Conservation (phyloP, 2,113 vertebrate genomes). For the Turdus rufiventris region DNA sequence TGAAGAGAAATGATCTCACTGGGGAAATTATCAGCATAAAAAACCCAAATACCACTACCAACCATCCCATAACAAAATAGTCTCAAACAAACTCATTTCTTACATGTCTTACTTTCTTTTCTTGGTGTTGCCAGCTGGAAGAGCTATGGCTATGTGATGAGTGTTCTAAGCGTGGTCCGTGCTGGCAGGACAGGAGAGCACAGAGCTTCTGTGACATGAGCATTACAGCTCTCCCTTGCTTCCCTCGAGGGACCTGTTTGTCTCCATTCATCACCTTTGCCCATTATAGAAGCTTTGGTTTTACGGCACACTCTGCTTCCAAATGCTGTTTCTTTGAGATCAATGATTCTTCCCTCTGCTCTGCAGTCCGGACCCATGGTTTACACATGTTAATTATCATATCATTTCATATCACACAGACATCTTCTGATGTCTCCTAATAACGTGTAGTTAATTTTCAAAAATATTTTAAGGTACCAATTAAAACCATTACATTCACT, state of each 20-base stretch:
- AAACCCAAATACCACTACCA: neutral
- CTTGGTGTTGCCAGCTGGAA: neutral
- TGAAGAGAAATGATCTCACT: neutral
- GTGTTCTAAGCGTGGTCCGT: neutral
- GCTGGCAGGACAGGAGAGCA: neutral
- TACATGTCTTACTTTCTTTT: neutral
- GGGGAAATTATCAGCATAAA: neutral
- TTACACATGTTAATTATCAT: neutral
- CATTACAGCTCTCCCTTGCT: rapidly evolving
- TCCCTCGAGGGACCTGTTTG: rapidly evolving
- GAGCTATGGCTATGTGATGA: rapidly evolving
- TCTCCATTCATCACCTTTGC: neutral
- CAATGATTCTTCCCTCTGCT: neutral
- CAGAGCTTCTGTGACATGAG: too few species aligned
- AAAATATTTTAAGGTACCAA: neutral
- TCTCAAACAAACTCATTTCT: neutral
- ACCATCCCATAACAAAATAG: rapidly evolving
- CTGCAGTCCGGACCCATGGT: neutral
- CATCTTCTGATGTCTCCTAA: neutral
- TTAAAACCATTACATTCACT: neutral
- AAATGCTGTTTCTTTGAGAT: neutral
- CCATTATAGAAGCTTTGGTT: rapidly evolving
- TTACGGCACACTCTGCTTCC: neutral
- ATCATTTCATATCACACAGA: neutral
- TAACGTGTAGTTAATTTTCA: neutral